phyloP scores from a whole-genome alignment of 2,888 invertebrate genomes.

The Eupelmus urozonus region DNA sequence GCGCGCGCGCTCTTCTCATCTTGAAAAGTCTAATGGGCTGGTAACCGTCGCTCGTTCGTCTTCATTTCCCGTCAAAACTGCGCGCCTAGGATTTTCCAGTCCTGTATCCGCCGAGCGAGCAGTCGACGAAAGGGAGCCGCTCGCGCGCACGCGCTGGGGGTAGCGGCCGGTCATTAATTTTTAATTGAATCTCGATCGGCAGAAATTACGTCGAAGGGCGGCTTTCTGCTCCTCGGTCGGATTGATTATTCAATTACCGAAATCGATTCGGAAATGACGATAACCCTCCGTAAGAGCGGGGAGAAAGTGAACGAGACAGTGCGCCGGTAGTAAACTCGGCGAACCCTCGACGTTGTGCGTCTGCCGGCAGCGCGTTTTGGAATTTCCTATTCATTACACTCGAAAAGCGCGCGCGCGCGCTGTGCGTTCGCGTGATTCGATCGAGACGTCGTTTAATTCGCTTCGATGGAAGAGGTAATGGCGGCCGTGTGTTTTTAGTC shows the following conservation, averaged over 20 bases:
- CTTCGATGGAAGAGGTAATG: too few relatives aligned
- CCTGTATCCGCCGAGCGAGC: too few relatives aligned
- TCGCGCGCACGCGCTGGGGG: slow-evolving; percentile 10
- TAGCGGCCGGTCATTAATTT: slow-evolving; percentile 66
- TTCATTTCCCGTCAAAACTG: slow-evolving; percentile 67
- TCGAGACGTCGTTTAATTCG: too few relatives aligned
- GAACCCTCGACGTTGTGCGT: slow-evolving; percentile 46
- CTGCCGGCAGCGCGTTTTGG: slow-evolving; percentile 67
- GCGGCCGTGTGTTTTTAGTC: too few relatives aligned
- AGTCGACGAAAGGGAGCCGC: slow-evolving; percentile 30
- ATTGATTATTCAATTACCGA: slow-evolving; percentile 75
- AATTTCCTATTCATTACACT: slow-evolving; percentile 68
- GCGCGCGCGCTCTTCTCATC: too few relatives aligned
- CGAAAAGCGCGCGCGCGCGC: slow-evolving; percentile 36
- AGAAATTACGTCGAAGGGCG: slow-evolving; percentile 64
- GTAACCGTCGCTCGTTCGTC: slow-evolving; percentile 68
- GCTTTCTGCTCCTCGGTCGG: slow-evolving; percentile 59
- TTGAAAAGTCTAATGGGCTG: slow-evolving; percentile 64
- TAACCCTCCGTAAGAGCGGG: slow-evolving; percentile 62
- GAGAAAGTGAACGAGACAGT: slow-evolving; percentile 27
- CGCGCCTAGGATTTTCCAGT: too few relatives aligned
- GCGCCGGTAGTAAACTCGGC: slow-evolving; percentile 26
- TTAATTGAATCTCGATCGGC: slow-evolving; percentile 70
- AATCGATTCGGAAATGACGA: slow-evolving; percentile 75
- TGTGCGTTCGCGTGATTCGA: too few relatives aligned